Conservation (phyloP, 2,113 vertebrate genomes). For the Trematomus loennbergii region DNA sequence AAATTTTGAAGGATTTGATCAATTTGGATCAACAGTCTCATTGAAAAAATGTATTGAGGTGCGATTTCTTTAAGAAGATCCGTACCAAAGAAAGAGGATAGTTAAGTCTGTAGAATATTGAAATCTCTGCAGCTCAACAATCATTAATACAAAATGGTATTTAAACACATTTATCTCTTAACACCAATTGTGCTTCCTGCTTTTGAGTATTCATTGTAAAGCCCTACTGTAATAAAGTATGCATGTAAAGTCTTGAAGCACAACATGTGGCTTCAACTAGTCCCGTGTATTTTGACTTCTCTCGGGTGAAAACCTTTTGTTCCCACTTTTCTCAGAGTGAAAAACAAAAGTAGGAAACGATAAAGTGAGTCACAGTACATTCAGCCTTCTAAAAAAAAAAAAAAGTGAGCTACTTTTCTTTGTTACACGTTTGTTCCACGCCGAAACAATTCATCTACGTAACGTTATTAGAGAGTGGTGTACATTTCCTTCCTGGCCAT, state of each 20-base stretch:
- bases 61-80: too few species aligned
- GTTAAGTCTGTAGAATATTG: too few species aligned
- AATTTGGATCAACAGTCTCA: too few species aligned
- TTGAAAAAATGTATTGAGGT: too few species aligned
- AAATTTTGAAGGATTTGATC: too few species aligned
- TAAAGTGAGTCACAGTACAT: conserved; percentile 41
- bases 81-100: too few species aligned
- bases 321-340: conserved; percentile 9
- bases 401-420: conserved; percentile 1
- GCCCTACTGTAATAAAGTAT: too few species aligned
- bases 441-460: conserved; percentile 14
- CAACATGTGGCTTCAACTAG: background rate
- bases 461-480: conserved; percentile 41
- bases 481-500: conserved; percentile 43
- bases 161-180: too few species aligned
- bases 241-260: background rate
- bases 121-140: too few species aligned
- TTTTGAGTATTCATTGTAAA: too few species aligned
- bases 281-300: conserved; percentile 7
- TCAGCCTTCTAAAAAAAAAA: conserved; percentile 10
- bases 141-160: too few species aligned
- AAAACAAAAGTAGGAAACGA: conserved; percentile 45
- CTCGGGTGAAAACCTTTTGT: background rate
- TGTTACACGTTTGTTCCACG: conserved; percentile 18
- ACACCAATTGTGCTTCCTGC: too few species aligned